phyloP scores from a whole-genome alignment of 2,888 invertebrate genomes.

The Brachycybe producta region DNA sequence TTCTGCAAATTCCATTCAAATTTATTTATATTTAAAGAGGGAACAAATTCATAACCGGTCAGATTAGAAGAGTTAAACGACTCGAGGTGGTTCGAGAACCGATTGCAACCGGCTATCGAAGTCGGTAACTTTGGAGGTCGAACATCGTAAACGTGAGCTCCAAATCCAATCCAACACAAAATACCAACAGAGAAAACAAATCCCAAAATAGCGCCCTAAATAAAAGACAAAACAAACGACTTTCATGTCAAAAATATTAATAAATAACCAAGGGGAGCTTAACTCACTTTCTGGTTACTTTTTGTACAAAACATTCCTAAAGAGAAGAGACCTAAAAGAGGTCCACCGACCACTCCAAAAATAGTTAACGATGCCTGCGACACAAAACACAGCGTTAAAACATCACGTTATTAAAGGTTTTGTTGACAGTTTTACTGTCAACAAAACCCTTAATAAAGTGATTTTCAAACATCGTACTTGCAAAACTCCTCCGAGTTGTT shows the following conservation, averaged over 20 bases:
- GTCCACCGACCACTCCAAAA: conserved; percentile 73
- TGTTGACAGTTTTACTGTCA: not conserved
- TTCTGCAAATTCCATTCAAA: too few species aligned
- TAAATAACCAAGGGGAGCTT: too few species aligned
- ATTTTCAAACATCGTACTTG: too few species aligned
- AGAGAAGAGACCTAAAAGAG: conserved; percentile 69
- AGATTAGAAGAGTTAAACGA: too few species aligned
- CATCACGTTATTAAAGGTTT: not conserved
- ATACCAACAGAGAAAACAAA: conserved; percentile 49
- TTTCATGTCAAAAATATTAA: conserved; percentile 11
- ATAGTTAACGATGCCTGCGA: conserved; percentile 65
- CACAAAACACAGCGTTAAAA: not conserved
- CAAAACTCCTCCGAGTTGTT: conserved; percentile 71
- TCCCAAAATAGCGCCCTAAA: conserved; percentile 55
- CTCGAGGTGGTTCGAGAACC: too few species aligned
- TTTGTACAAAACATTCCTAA: conserved; percentile 67
- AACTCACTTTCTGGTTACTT: conserved; percentile 55
- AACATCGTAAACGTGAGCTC: conserved; percentile 51
- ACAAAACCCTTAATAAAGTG: too few species aligned
- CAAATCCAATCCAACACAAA: conserved; percentile 73
- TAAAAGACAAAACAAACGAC: conserved; percentile 15
- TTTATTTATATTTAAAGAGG: too few species aligned
- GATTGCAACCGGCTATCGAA: conserved; percentile 23
- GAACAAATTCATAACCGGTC: too few species aligned
- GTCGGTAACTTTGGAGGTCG: conserved; percentile 31